phyloP scores from a whole-genome alignment of 1,140 invertebrate species.

The Cyrtorhinus lividipennis region DNA sequence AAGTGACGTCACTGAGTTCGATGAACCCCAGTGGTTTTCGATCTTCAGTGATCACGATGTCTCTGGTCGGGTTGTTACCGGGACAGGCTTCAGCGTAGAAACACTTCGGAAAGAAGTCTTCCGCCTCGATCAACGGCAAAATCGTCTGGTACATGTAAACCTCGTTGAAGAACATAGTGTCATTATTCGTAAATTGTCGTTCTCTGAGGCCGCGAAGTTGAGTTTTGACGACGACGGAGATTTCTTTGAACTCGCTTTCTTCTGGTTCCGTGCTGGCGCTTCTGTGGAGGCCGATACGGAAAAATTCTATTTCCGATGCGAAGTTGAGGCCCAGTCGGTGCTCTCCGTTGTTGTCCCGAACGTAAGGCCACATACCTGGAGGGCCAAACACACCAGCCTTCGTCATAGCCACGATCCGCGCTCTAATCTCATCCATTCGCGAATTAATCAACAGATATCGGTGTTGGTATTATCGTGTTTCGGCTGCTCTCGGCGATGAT shows the following conservation, averaged over 20 bases:
- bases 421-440: not conserved
- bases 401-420: not conserved
- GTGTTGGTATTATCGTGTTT: too few relatives aligned
- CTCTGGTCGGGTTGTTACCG: conserved; percentile 7
- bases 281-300: not conserved
- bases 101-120: conserved; percentile 16
- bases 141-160: conserved; percentile 20
- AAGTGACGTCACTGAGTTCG: not conserved
- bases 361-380: not conserved
- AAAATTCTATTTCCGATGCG: not conserved
- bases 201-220: not conserved
- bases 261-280: not conserved
- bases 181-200: not conserved
- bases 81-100: conserved; percentile 18
- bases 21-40: conserved; percentile 20
- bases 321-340: not conserved
- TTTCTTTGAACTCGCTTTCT: not conserved
- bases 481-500: too few relatives aligned
- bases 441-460: too few relatives aligned
- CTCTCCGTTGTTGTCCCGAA: not conserved
- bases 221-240: not conserved
- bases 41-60: conserved; percentile 29
- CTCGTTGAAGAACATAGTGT: conserved; percentile 22
- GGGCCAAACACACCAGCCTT: not conserved
- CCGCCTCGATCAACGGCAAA: conserved; percentile 12